These are phyloP conservation scores for Sarcophaga variegata DNA, from an alignment of 2,888 invertebrate species.

Conservation along the genomic window DNA sequence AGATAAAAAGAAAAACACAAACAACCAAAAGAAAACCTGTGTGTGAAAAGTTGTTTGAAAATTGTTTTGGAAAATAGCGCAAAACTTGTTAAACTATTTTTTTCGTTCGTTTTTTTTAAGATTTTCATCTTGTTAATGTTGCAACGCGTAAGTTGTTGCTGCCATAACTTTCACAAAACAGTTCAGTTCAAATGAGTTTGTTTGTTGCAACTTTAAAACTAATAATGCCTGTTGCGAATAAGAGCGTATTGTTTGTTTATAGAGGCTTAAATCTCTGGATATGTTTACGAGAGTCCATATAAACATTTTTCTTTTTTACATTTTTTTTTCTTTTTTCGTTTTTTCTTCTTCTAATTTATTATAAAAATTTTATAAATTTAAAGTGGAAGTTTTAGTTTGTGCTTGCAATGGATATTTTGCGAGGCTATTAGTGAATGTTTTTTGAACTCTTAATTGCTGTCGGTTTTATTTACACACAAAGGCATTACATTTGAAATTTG, in stretches of 20 bases:
- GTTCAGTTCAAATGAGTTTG: constrained; percentile 32
- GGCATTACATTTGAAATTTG: background rate
- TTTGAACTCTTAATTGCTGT: background rate
- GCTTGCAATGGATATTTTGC: background rate
- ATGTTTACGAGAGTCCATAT: constrained; percentile 36
- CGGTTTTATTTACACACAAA: background rate
- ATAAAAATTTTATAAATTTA: constrained; percentile 26
- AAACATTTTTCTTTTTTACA: no score
- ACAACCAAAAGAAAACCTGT: background rate
- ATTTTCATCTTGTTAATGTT: constrained; percentile 18
- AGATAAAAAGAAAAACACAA: background rate
- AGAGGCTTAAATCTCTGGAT: constrained; percentile 11
- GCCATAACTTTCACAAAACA: constrained; percentile 64
- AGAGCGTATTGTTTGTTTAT: constrained; percentile 10
- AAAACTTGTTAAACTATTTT: constrained; percentile 50
- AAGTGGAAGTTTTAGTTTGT: background rate
- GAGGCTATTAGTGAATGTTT: constrained; percentile 5
- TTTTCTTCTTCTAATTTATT: constrained; percentile 9
- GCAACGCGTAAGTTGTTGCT: background rate
- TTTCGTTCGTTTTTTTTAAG: constrained; percentile 2
- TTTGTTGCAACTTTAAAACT: constrained; percentile 30
- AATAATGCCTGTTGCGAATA: constrained; percentile 18
- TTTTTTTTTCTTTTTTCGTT: background rate
- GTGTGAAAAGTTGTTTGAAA: constrained; percentile 58
- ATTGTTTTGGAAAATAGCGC: constrained; percentile 44